These are phyloP conservation scores for Cydia amplana DNA, from an alignment of 1,140 invertebrate genomes.

Conservation along the genomic window DNA sequence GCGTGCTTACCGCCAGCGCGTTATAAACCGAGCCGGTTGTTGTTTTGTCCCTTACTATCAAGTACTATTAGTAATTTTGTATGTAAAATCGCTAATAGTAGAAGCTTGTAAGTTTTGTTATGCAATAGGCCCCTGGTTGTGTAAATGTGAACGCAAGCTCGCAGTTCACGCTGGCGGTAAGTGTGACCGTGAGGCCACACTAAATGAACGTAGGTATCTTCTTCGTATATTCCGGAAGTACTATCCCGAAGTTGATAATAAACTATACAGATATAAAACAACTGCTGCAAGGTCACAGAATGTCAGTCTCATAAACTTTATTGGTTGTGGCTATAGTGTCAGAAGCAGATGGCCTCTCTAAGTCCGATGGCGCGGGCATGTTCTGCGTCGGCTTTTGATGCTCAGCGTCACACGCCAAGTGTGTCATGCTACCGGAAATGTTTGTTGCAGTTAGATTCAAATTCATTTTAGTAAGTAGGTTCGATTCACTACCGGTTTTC, in stretches of 20 bases:
- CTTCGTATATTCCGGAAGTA: conserved; percentile 10
- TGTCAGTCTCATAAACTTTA: conserved; percentile 93
- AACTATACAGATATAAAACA: conserved; percentile 57
- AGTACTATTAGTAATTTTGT: too few species aligned
- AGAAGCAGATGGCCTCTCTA: conserved; percentile 38
- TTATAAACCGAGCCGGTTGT: neutral
- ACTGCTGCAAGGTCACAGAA: conserved; percentile 83
- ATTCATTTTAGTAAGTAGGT: conserved; percentile 91
- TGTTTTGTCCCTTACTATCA: neutral
- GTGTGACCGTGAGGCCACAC: neutral
- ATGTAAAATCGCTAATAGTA: too few species aligned
- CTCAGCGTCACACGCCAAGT: conserved; percentile 57
- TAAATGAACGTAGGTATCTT: neutral
- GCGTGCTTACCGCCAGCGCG: conserved; percentile 6
- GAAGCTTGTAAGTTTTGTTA: too few species aligned
- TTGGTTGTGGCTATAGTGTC: conserved; percentile 71
- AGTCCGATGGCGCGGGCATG: conserved; percentile 42
- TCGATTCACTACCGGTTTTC: conserved; percentile 94
- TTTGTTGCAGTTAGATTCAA: conserved; percentile 80
- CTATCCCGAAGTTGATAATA: conserved; percentile 1
- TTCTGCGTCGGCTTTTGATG: conserved; percentile 38
- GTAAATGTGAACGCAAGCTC: neutral
- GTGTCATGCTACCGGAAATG: conserved; percentile 70
- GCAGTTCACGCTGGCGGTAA: neutral
- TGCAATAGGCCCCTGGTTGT: too few species aligned